Conservation (phyloP, 1,140 invertebrate genomes). For the Ostrea edulis region DNA sequence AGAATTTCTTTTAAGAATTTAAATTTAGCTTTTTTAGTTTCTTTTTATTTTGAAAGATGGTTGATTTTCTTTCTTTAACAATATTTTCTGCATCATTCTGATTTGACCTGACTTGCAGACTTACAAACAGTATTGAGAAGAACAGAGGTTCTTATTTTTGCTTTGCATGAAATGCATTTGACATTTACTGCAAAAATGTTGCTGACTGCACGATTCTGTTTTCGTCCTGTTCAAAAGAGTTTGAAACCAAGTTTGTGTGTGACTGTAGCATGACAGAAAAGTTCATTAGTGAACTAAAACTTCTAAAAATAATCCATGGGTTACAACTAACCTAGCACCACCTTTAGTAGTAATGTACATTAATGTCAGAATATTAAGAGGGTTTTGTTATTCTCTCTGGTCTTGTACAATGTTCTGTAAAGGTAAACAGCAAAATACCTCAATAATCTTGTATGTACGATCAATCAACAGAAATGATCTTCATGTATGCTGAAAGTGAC, state of each 20-base stretch:
- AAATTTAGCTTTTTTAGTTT: background rate
- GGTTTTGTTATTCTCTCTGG: background rate
- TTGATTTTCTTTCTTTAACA: background rate
- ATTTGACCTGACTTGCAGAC: background rate
- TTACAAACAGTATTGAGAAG: background rate
- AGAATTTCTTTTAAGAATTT: conserved; percentile 9
- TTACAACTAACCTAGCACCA: background rate
- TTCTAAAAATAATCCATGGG: background rate
- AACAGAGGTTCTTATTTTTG: background rate
- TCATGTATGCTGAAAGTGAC: background rate
- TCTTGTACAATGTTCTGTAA: background rate
- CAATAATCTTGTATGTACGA: background rate
- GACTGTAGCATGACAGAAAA: background rate
- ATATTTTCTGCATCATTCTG: background rate
- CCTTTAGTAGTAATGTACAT: background rate
- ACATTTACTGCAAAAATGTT: conserved; percentile 26
- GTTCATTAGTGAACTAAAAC: background rate
- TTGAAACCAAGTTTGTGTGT: background rate
- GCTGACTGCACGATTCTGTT: background rate
- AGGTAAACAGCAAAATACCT: background rate
- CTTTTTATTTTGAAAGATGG: background rate
- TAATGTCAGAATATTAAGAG: conserved; percentile 3
- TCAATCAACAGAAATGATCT: conserved; percentile 18
- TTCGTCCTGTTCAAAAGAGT: background rate
- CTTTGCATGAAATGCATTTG: conserved; percentile 32